Evolutionary conservation across 2,797 vertebrate species (phyloP), one percentile per base, ranked within the genome.

Genomic region (Oreochromis grahami): DNA sequence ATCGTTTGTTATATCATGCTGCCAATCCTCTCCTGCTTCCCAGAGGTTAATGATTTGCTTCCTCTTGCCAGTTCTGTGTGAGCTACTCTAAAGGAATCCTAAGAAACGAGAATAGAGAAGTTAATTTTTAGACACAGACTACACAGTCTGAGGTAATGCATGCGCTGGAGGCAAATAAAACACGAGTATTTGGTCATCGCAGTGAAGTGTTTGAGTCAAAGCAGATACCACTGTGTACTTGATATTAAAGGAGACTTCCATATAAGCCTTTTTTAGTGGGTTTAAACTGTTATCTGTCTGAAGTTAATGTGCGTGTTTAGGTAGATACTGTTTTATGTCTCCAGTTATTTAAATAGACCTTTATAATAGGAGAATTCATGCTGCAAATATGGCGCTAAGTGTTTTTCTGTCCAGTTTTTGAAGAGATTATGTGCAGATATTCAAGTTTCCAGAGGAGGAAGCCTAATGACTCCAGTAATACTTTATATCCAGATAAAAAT

Each of bases 1-100:
- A 85, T 86, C 1, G 34, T 79, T 56, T 48, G 65, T 63, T 52
- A 77, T 48, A 14, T 76, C 58, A 3, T 50, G 63, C 79, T 76
- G 85, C 50, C 84, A 82, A 17, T 88, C 82, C 56, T 77, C 85
- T 21, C 21, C 72, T 8, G 58, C 55, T 13, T 83, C 70, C 45
- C 17, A 83, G 89, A 89, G 89, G 85, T 91, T 88, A 89, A 84
- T 90, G 32, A 51, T 77, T 80, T 1, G 14, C 58, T 80, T 78
- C 51, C 78, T 83, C 68, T 36, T 53, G 65, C 81, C 51, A 4
- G 7, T 15, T 70, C 34, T 26, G 26, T 63, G 74, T 24, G 41
- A 52, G 29, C 63, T 19, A 48, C 24, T 74, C 68, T 50, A 32
- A 36, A 45, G 24, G 51, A 34, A 53, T 74, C 12, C 38, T 55